Evolutionary conservation across 1,140 invertebrate genomes (phyloP).

Genomic region (Bombus pascuorum): DNA sequence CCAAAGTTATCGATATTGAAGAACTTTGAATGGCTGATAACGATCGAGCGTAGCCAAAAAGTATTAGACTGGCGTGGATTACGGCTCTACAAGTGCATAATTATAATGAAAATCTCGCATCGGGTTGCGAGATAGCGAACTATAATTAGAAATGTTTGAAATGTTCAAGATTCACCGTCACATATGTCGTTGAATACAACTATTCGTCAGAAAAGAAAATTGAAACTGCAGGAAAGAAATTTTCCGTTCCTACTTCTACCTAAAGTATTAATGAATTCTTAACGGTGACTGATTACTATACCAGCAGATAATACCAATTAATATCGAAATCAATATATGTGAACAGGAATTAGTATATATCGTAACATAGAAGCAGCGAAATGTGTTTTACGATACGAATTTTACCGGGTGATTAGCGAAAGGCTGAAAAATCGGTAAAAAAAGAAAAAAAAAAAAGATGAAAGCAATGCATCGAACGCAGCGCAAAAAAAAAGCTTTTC

Average conservation of each 20-base stretch:
- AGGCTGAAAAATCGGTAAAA: not conserved
- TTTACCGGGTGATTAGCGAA: not conserved
- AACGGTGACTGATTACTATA: not conserved
- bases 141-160: not conserved
- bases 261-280: not conserved
- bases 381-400: not conserved
- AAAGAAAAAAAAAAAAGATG: too few relatives aligned
- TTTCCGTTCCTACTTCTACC: too few relatives aligned
- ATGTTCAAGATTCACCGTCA: not conserved
- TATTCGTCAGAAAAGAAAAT: too few relatives aligned
- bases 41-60: not conserved
- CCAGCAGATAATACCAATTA: too few relatives aligned
- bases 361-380: not conserved
- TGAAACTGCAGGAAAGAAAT: not conserved
- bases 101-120: not conserved
- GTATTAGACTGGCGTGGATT: not conserved
- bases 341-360: too few relatives aligned
- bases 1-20: not conserved
- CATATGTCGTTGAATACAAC: too few relatives aligned
- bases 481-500: too few relatives aligned
- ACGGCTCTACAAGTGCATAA: not conserved
- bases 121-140: too few relatives aligned
- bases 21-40: conserved; percentile 19
- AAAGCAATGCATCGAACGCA: not conserved
- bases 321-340: too few relatives aligned